A percentile compares a stretch with the other conserved stretches of the same genome.
Conservation (phyloP, 1,140 invertebrate genomes). For the Cydia splendana region DNA sequence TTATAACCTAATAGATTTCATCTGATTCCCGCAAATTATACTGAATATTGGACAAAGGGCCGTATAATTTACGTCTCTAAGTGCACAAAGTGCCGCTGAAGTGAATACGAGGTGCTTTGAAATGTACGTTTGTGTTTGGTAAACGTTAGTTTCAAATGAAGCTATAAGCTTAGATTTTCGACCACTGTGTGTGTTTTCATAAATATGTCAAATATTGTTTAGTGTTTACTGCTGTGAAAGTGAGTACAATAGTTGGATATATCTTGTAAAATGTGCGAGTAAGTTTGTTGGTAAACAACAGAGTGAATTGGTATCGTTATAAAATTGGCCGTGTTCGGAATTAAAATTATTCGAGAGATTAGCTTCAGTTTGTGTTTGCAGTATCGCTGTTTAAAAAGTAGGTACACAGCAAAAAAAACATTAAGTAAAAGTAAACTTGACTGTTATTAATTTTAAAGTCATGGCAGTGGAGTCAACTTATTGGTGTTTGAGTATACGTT, state of each 20-base stretch:
- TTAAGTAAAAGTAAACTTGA: too few relatives aligned
- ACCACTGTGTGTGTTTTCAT: too few relatives aligned
- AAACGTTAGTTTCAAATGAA: not conserved
- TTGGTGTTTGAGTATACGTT: too few relatives aligned
- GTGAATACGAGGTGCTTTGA: not conserved
- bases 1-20: constrained; percentile 63
- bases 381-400: too few relatives aligned
- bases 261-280: too few relatives aligned
- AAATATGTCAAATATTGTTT: too few relatives aligned
- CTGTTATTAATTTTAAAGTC: too few relatives aligned
- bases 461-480: too few relatives aligned
- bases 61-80: not conserved
- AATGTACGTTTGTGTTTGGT: constrained; percentile 26
- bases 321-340: not conserved
- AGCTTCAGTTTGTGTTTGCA: not conserved
- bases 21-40: constrained; percentile 53
- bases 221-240: too few relatives aligned
- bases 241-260: too few relatives aligned
- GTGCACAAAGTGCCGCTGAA: not conserved
- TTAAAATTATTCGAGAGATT: not conserved
- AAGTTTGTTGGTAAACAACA: not conserved
- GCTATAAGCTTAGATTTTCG: not conserved
- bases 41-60: not conserved
- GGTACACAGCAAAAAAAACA: too few relatives aligned
- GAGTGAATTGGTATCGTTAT: not conserved